These are phyloP conservation scores for Cepaea nemoralis DNA, from an alignment of 1,140 invertebrate genomes.

Conservation along the genomic window DNA sequence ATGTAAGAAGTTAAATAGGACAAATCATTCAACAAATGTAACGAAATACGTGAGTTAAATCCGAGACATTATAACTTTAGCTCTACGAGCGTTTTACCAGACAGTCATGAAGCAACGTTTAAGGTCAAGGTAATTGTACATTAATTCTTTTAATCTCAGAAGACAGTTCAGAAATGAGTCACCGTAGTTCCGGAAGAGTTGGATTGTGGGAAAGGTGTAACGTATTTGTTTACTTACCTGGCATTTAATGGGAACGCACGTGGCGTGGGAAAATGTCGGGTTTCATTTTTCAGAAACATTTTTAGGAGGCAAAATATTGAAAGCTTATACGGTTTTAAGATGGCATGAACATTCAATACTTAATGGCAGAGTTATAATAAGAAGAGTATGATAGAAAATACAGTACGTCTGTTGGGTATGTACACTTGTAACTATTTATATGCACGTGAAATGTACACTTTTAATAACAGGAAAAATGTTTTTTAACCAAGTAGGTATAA, in stretches of 20 bases:
- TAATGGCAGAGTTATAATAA: not conserved
- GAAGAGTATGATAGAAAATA: too few relatives aligned
- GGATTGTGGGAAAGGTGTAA: not conserved
- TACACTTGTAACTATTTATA: too few relatives aligned
- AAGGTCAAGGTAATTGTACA: not conserved
- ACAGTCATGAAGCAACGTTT: not conserved
- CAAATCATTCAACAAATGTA: too few relatives aligned
- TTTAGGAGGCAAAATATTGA: too few relatives aligned
- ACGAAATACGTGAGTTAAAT: not conserved
- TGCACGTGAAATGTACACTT: too few relatives aligned
- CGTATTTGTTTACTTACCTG: constrained; percentile 16
- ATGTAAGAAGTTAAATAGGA: too few relatives aligned
- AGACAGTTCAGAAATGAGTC: not conserved
- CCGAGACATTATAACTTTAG: not conserved
- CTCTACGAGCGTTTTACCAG: not conserved
- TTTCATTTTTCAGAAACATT: too few relatives aligned
- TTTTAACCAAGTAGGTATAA: too few relatives aligned
- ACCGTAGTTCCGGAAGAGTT: not conserved
- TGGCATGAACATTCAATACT: not conserved
- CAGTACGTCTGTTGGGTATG: too few relatives aligned
- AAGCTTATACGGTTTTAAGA: too few relatives aligned
- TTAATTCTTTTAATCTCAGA: not conserved
- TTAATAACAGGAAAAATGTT: too few relatives aligned
- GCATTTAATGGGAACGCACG: not conserved
- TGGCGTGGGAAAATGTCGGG: constrained; percentile 9